These are phyloP conservation scores for Drosophila rubida DNA, from an alignment of 2,888 invertebrate species.

Conservation along the genomic window DNA sequence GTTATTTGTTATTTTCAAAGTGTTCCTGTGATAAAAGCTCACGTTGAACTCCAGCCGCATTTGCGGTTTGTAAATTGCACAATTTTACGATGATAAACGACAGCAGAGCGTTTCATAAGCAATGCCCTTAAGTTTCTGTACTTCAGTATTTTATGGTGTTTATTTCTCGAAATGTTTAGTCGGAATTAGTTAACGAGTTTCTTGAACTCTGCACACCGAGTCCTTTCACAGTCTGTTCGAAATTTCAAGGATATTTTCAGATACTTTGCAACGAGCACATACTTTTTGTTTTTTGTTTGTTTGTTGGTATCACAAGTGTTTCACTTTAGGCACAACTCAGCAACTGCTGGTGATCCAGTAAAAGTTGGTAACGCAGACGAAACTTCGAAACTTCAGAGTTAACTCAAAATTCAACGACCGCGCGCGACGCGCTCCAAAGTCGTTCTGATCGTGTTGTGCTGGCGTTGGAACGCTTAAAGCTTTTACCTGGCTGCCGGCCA, in stretches of 20 bases:
- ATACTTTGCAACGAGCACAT: slow-evolving; percentile 16
- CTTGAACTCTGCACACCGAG: background rate
- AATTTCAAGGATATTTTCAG: slow-evolving; percentile 1
- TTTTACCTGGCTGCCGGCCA: slow-evolving; percentile 61
- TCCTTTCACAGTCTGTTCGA: background rate
- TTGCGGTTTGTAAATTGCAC: slow-evolving; percentile 48
- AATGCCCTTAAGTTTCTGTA: background rate
- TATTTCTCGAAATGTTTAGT: background rate
- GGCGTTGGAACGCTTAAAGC: slow-evolving; percentile 76
- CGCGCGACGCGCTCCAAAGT: slow-evolving; percentile 81
- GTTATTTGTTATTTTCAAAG: slow-evolving; percentile 13
- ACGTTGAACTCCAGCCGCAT: slow-evolving; percentile 5
- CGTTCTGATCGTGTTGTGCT: slow-evolving; percentile 79
- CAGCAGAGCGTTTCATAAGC: background rate
- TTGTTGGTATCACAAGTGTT: slow-evolving; percentile 27
- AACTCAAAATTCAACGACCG: slow-evolving; percentile 60
- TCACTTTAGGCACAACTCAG: slow-evolving; percentile 37
- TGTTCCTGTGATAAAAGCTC: slow-evolving; percentile 19
- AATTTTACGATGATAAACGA: slow-evolving; percentile 39
- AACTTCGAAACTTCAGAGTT: slow-evolving; percentile 33
- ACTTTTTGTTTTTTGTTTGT: slow-evolving; percentile 41
- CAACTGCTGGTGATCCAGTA: slow-evolving; percentile 14
- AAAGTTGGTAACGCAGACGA: slow-evolving; percentile 18
- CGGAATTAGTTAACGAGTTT: background rate
- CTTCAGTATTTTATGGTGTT: background rate